Evolutionary conservation across 2,113 vertebrate species (phyloP), one percentile per base, ranked within the genome.

Genomic region (Sterna hirundo): DNA sequence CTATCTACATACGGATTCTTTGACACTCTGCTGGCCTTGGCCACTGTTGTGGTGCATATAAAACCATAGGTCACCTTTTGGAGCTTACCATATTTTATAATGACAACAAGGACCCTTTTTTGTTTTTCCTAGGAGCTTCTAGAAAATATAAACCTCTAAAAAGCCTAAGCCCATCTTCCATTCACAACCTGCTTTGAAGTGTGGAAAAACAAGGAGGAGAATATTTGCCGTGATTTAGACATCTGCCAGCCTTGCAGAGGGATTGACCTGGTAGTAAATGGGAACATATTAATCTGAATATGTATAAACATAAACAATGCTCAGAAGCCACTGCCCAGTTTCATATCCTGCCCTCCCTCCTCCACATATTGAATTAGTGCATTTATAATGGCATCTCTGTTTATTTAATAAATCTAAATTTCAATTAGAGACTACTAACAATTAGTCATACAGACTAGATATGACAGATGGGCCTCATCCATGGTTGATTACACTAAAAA

Each of bases 321-420:
- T 91, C 62, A 94, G 79, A 95, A 97, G 68, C 87, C 81, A 79
- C 69, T 83, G 60, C 34, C 40, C 87, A 66, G 18, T 66, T 93
- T 86, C 51, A 22, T 66, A 92, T 75, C 72, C 93, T 76, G 54
- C 69, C 54, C 32, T 88, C 8, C 52, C 83, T 82, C 52, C 80
- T 74, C 93, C 82, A 75, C 84, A 84, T 90, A 86, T 88, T 69
- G 34, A 79, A 71, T 91, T 94, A 78, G 87, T 79, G 90, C 86
- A 94, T 94, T 95, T 95, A 77, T 97, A 95, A 85, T 93, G 80
- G 75, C 66, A 86, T 94, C 86, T 95, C 62, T 94, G 91, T 93
- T 96, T 90, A 87, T 89, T 96, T 94, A 96, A 92, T 89, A 78
- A 83, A 94, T 94, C 84, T 97, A 93, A 96, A 94, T 93, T 97